Conservation (phyloP, 1,140 invertebrate species). For the Drosophila fuyamai region DNA sequence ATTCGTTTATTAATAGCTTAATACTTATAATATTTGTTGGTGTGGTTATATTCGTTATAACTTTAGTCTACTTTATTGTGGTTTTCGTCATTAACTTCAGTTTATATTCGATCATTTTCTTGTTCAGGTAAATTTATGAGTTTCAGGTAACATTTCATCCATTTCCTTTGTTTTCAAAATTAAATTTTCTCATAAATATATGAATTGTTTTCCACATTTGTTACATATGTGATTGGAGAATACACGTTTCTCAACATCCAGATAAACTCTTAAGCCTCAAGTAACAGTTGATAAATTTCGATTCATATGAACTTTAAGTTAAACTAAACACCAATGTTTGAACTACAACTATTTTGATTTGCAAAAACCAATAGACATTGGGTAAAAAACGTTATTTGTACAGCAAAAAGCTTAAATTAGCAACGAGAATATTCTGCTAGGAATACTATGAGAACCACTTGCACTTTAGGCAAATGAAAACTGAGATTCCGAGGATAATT, state of each 20-base stretch:
- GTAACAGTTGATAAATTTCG: slow-evolving; percentile 34
- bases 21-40: slow-evolving; percentile 6
- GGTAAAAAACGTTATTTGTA: slow-evolving; percentile 38
- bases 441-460: slow-evolving; percentile 60
- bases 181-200: slow-evolving; percentile 18
- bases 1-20: slow-evolving; percentile 15
- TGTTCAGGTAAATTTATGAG: slow-evolving; percentile 18
- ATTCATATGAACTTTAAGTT: slow-evolving; percentile 9
- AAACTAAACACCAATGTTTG: slow-evolving; percentile 5
- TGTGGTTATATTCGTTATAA: slow-evolving; percentile 3
- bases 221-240: background rate
- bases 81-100: background rate
- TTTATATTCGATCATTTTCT: background rate
- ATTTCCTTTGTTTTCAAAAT: background rate
- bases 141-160: slow-evolving; percentile 21
- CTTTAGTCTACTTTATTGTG: background rate
- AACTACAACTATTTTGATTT: slow-evolving; percentile 57
- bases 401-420: slow-evolving; percentile 5
- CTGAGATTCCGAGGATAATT: slow-evolving; percentile 72
- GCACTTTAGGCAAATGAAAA: slow-evolving; percentile 77
- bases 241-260: slow-evolving; percentile 3
- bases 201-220: background rate
- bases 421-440: slow-evolving; percentile 5
- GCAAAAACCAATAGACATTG: slow-evolving; percentile 18
- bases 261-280: background rate